Evolutionary conservation across 2,113 vertebrate species (phyloP).

Genomic region (Melanostigma gelatinosum): DNA sequence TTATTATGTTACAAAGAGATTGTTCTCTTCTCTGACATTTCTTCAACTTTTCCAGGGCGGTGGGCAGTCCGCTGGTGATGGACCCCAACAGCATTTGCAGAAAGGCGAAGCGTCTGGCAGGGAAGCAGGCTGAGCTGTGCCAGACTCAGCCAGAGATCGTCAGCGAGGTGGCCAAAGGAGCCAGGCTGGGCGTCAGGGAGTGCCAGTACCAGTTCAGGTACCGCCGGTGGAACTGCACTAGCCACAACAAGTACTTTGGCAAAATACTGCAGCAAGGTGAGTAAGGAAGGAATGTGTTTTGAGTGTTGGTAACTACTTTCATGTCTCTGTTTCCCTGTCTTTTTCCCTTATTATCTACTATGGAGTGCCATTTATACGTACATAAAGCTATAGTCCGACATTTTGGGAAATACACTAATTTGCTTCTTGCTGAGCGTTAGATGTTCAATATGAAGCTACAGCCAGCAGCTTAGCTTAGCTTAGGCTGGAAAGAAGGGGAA

Average conservation of each 20-base stretch:
- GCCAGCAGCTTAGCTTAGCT: background rate
- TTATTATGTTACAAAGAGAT: background rate
- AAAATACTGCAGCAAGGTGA: conserved; percentile 98
- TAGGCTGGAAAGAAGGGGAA: background rate
- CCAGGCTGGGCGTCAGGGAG: conserved; percentile 92
- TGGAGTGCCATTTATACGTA: background rate
- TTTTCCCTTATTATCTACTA: background rate
- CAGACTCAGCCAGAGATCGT: conserved; percentile 96
- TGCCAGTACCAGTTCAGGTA: conserved; percentile 98
- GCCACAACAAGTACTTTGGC: conserved; percentile 97
- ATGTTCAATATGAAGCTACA: background rate
- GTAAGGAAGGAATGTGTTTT: conserved; percentile 43
- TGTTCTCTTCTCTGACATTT: conserved; percentile 18
- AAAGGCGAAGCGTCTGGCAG: conserved; percentile 93
- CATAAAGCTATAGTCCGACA: background rate
- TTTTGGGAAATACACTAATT: background rate
- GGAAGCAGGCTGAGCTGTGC: conserved; percentile 94
- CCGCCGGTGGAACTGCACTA: conserved; percentile 97
- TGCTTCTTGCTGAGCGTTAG: background rate
- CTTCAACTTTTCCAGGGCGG: conserved; percentile 87
- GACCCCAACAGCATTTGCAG: conserved; percentile 98
- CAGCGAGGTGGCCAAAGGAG: conserved; percentile 93
- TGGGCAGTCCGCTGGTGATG: conserved; percentile 98
- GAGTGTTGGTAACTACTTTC: background rate
- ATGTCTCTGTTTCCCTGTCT: background rate